phyloP scores from a whole-genome alignment of 2,888 invertebrate species.

The Stratiomys singularior region DNA sequence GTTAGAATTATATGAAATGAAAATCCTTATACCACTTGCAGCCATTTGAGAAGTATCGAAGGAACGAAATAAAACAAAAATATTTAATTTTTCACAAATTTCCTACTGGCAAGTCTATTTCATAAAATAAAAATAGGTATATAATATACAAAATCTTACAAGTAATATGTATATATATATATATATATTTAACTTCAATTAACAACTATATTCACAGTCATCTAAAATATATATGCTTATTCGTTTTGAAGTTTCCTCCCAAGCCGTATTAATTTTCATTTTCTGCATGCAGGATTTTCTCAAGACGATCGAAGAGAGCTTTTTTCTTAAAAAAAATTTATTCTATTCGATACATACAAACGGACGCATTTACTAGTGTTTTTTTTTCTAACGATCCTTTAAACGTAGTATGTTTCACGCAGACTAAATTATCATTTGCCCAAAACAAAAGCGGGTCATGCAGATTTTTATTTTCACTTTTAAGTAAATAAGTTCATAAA shows the following conservation, averaged over 20 bases:
- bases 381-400: not conserved
- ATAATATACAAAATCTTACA: slow-evolving; percentile 42
- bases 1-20: too few species aligned
- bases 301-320: too few species aligned
- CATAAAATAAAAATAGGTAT: slow-evolving; percentile 39
- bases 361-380: not conserved
- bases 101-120: slow-evolving; percentile 47
- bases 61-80: slow-evolving; percentile 30
- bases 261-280: not conserved
- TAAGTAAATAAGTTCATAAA: slow-evolving; percentile 11
- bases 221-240: slow-evolving; percentile 22
- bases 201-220: slow-evolving; percentile 45
- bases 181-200: slow-evolving; percentile 19
- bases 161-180: not conserved
- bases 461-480: not conserved
- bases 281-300: too few species aligned
- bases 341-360: too few species aligned
- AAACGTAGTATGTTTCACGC: not conserved
- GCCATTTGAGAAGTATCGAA: not conserved
- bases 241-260: slow-evolving; percentile 20
- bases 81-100: slow-evolving; percentile 22
- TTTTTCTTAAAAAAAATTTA: too few species aligned
- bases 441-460: not conserved
- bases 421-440: not conserved
- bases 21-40: too few species aligned